phyloP scores from a whole-genome alignment of 2,113 vertebrate genomes.

The Rhea pennata region DNA sequence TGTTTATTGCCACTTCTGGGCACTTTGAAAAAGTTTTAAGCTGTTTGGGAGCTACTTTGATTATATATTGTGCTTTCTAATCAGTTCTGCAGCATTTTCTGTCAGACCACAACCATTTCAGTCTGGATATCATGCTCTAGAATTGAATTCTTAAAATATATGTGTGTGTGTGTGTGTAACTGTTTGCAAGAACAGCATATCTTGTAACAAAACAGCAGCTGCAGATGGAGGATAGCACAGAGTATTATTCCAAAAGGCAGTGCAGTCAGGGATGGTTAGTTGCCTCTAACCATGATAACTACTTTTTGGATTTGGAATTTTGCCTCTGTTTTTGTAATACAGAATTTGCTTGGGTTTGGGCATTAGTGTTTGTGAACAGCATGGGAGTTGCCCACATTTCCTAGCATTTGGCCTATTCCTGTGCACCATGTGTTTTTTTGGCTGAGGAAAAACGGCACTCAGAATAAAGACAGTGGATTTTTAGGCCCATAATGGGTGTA shows the following conservation, averaged over 20 bases:
- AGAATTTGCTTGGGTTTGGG: slow-evolving; percentile 46
- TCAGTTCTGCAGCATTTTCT: slow-evolving; percentile 49
- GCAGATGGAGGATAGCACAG: slow-evolving; percentile 40
- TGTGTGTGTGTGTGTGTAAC: not conserved
- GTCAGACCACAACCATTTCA: not conserved
- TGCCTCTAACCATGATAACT: slow-evolving; percentile 13
- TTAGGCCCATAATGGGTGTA: slow-evolving; percentile 17
- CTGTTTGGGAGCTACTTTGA: slow-evolving; percentile 29
- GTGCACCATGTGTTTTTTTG: slow-evolving; percentile 36
- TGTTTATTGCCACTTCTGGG: slow-evolving; percentile 26
- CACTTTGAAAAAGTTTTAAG: slow-evolving; percentile 18
- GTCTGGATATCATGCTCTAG: slow-evolving; percentile 28
- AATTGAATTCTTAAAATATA: not conserved
- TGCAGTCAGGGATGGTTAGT: slow-evolving; percentile 40
- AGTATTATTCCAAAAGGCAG: slow-evolving; percentile 36
- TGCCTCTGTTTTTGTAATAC: slow-evolving; percentile 58
- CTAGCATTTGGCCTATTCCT: slow-evolving; percentile 60
- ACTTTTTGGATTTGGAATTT: slow-evolving; percentile 40
- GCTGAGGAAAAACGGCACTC: slow-evolving; percentile 6
- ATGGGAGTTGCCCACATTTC: slow-evolving; percentile 53
- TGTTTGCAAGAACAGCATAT: slow-evolving; percentile 32
- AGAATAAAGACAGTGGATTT: slow-evolving; percentile 22
- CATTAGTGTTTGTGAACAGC: slow-evolving; percentile 42
- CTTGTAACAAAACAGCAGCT: slow-evolving; percentile 36
- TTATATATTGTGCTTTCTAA: slow-evolving; percentile 59